These are phyloP conservation scores for Eristalis intricaria DNA, from an alignment of 2,888 invertebrate genomes.

Conservation along the genomic window DNA sequence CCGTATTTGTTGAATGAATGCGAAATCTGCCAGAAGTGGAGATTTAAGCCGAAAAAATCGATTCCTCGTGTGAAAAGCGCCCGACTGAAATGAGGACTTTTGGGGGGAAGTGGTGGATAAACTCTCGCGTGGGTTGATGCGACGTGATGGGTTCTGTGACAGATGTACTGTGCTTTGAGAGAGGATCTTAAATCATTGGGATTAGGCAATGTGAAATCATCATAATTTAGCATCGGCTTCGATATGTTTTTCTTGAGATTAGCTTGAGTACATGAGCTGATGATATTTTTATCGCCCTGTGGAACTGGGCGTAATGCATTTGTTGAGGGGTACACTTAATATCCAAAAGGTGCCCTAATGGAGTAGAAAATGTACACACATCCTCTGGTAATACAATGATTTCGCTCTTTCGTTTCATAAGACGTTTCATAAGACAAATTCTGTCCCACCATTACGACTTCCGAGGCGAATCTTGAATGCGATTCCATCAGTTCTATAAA, in stretches of 20 bases:
- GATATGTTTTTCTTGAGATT: conserved; percentile 2
- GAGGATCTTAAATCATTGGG: neutral
- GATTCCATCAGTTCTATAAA: too few relatives aligned
- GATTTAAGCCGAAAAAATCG: conserved; percentile 26
- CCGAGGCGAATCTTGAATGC: too few relatives aligned
- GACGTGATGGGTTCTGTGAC: neutral
- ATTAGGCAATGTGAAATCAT: neutral
- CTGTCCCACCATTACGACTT: too few relatives aligned
- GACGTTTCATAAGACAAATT: too few relatives aligned
- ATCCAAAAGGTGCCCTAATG: too few relatives aligned
- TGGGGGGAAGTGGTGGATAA: neutral
- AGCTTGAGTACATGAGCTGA: neutral
- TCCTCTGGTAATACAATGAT: too few relatives aligned
- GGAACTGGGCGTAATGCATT: too few relatives aligned
- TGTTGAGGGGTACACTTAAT: neutral
- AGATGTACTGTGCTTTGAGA: neutral
- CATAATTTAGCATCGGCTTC: conserved; percentile 4
- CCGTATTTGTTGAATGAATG: conserved; percentile 35
- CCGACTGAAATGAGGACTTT: neutral
- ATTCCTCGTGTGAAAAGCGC: conserved; percentile 10
- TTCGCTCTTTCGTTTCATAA: too few relatives aligned
- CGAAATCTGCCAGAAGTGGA: conserved; percentile 38
- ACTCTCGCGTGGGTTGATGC: neutral
- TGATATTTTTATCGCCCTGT: neutral
- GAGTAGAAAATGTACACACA: too few relatives aligned